Evolutionary conservation across 2,888 invertebrate species (phyloP), one percentile per base, ranked within the genome.

Genomic region (Anoncus sp.): DNA sequence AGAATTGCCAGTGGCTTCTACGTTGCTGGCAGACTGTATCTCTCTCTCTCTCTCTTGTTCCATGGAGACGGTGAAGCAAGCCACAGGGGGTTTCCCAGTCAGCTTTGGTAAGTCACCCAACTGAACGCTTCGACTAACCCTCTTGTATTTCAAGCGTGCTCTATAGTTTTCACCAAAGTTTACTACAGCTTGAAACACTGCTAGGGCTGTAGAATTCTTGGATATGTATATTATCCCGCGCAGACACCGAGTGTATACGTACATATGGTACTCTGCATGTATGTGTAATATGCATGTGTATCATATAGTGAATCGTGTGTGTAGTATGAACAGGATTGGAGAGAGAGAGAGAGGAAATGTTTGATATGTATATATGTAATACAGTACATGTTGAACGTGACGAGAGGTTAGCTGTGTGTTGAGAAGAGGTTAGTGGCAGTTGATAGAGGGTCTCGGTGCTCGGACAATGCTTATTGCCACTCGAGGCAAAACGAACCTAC

Each of bases 381-480:
- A 20, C 55, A 66, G 59, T 66, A 60, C 75, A 57, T 62, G 70
- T 63, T 63, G 55, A 49, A 45, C 55, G 78, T 75, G 66, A 75
- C 57, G 75, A 71, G 73, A 60, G 62, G 62, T 62, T 47, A 49
- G 60, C 57, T 2, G 43, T 71, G 78, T 75, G 75, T 63, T 51
- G 62, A 70, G 74, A 66, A 59, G 60, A 78, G 75, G 75, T 74
- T 78, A 75, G 74, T 71, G 78, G 75, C 78, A 75, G 75, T 71
- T 78, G 78, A 78, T 75, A 72, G 78, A 78, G 78, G 71, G 75
- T 62, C 77, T 79, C 74, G 77, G 83, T 78, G 80, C 79, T 84
- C 82, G 86, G 86, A 86, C 86, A 86, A 86, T 86, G 86, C 79
- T 85, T 85, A 86, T 85, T 86, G 85, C 86, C 85, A 86, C 86